Evolutionary conservation across 2,888 invertebrate genomes (phyloP).

Genomic region (Hemithea aestivaria): DNA sequence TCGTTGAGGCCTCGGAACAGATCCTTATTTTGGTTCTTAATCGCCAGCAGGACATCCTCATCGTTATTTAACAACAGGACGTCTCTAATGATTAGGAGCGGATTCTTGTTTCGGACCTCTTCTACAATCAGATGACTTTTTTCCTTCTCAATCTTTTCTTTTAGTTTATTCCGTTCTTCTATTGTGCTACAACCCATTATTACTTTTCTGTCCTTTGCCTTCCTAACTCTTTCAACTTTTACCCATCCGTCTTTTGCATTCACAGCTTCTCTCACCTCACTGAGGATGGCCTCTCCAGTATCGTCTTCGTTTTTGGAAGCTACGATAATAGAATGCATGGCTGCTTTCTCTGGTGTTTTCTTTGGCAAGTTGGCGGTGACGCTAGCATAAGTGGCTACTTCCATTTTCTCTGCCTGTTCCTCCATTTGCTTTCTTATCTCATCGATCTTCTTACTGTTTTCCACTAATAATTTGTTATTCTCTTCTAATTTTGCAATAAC

Average conservation of each 20-base stretch:
- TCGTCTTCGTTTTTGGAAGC: neutral
- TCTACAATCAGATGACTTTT: neutral
- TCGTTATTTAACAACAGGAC: neutral
- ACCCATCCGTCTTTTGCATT: constrained; percentile 10
- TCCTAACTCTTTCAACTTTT: constrained; percentile 1
- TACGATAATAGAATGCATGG: constrained; percentile 7
- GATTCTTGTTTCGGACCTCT: too few relatives aligned
- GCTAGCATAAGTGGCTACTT: too few relatives aligned
- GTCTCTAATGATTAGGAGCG: neutral
- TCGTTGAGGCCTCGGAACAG: neutral
- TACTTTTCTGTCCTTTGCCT: constrained; percentile 9
- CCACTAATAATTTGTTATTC: too few relatives aligned
- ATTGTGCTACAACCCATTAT: constrained; percentile 4
- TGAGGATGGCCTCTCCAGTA: constrained; percentile 5
- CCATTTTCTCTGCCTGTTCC: too few relatives aligned
- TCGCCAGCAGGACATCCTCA: neutral
- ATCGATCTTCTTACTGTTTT: too few relatives aligned
- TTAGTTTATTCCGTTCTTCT: constrained; percentile 1
- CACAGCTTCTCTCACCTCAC: constrained; percentile 3
- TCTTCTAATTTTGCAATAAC: too few relatives aligned
- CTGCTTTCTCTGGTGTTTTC: neutral
- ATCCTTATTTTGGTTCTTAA: neutral
- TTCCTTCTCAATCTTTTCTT: neutral
- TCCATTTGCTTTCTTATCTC: too few relatives aligned
- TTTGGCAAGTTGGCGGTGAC: too few relatives aligned